A percentile compares a stretch with the other conserved stretches of the same genome.
These are phyloP conservation scores for Dicycla oo DNA, from an alignment of 2,888 invertebrate genomes.

Conservation along the genomic window DNA sequence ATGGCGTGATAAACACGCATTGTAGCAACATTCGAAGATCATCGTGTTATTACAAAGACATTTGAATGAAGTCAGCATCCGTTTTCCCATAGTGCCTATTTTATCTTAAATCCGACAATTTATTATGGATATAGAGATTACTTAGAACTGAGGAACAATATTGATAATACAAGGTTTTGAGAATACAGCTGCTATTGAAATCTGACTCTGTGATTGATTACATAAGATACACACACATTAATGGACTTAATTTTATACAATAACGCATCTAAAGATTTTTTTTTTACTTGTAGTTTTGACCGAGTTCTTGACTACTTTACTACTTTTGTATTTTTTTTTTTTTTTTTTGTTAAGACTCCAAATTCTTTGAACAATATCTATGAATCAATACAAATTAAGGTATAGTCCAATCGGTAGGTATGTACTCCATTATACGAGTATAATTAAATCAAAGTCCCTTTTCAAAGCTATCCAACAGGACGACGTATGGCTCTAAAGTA, in stretches of 20 bases:
- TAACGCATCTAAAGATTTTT: background rate
- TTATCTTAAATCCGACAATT: constrained; percentile 48
- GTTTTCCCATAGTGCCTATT: constrained; percentile 47
- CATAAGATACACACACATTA: constrained; percentile 12
- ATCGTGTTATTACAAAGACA: constrained; percentile 18
- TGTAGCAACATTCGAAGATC: constrained; percentile 16
- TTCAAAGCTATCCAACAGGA: background rate
- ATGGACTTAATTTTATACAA: constrained; percentile 31
- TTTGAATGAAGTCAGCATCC: constrained; percentile 49
- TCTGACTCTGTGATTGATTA: constrained; percentile 12
- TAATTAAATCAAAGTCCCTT: constrained; percentile 4
- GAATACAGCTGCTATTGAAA: constrained; percentile 29
- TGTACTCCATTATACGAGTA: no score
- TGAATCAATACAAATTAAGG: background rate
- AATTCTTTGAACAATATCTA: background rate
- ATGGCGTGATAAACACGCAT: constrained; percentile 35
- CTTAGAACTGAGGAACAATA: constrained; percentile 27
- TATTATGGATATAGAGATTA: constrained; percentile 35
- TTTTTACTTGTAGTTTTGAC: background rate
- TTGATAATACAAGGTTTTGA: constrained; percentile 43
- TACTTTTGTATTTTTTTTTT: no score
- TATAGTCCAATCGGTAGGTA: background rate
- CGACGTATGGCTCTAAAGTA: constrained; percentile 24
- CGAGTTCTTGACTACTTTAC: no score
- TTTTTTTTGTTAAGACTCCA: background rate